Percentiles rank a stretch among this genome's conserved stretches.
Conservation (phyloP, 2,888 invertebrate genomes). For the Euzetes globulus region DNA sequence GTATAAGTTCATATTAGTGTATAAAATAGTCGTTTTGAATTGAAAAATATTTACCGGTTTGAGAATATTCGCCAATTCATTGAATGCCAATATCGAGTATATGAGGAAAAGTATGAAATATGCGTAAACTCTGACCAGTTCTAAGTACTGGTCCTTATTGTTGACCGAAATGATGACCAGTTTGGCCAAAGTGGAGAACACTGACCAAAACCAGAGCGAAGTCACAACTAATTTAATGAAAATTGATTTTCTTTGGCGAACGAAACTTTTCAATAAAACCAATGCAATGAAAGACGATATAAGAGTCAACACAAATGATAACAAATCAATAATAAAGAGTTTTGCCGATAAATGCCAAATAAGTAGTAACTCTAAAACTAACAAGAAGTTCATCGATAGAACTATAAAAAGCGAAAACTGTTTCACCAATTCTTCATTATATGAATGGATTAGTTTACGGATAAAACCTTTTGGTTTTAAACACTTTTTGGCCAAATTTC, state of each 20-base stretch:
- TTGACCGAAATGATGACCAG: neutral
- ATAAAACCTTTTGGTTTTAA: neutral
- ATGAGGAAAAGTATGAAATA: neutral
- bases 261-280: neutral
- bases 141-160: neutral
- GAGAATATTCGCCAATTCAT: constrained; percentile 6
- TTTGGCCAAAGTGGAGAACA: neutral
- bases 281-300: neutral
- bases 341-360: neutral
- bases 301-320: neutral
- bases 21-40: too few relatives aligned
- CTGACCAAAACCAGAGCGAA: constrained; percentile 4
- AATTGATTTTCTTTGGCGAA: neutral
- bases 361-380: constrained; percentile 1
- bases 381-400: neutral
- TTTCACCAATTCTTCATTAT: neutral
- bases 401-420: neutral
- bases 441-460: neutral
- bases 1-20: neutral
- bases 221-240: neutral
- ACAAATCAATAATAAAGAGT: neutral
- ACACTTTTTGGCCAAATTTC: neutral
- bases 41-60: constrained; percentile 20
- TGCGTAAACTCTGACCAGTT: neutral
- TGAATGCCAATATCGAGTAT: constrained; percentile 1